phyloP scores from a whole-genome alignment of 2,888 invertebrate species.

The Ochropacha duplaris region DNA sequence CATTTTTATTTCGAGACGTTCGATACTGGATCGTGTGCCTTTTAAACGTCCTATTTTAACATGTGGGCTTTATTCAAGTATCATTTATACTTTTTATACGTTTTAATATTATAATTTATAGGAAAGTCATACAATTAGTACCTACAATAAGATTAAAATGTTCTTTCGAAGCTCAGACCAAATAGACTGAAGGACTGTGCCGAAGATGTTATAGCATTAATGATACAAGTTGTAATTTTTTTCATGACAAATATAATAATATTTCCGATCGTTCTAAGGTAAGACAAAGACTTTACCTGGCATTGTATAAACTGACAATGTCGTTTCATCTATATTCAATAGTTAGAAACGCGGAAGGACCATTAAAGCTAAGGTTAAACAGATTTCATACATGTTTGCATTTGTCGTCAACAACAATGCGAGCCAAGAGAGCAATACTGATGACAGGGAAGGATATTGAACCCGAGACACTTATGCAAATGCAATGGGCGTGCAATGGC shows the following conservation, averaged over 20 bases:
- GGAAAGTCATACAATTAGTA: no score
- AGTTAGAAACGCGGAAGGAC: neutral
- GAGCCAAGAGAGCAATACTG: constrained; percentile 33
- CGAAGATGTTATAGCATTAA: no score
- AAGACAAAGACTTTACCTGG: neutral
- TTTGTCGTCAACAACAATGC: constrained; percentile 15
- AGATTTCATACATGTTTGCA: constrained; percentile 13
- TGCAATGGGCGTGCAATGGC: constrained; percentile 56
- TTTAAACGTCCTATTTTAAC: neutral
- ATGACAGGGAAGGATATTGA: constrained; percentile 60
- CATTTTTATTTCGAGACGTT: constrained; percentile 13
- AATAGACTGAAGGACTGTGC: no score
- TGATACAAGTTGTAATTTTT: no score
- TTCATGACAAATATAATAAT: no score
- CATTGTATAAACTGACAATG: neutral
- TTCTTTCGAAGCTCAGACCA: no score
- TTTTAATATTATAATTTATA: no score
- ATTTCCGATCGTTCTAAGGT: neutral
- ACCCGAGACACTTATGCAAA: constrained; percentile 69
- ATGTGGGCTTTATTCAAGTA: neutral
- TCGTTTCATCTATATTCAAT: constrained; percentile 4
- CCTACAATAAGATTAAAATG: no score
- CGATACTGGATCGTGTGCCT: neutral
- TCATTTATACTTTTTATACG: neutral
- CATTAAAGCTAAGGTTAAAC: neutral